Base-by-base conservation (phyloP, 2,797 vertebrate species). In the Coilia nasus region DNA sequence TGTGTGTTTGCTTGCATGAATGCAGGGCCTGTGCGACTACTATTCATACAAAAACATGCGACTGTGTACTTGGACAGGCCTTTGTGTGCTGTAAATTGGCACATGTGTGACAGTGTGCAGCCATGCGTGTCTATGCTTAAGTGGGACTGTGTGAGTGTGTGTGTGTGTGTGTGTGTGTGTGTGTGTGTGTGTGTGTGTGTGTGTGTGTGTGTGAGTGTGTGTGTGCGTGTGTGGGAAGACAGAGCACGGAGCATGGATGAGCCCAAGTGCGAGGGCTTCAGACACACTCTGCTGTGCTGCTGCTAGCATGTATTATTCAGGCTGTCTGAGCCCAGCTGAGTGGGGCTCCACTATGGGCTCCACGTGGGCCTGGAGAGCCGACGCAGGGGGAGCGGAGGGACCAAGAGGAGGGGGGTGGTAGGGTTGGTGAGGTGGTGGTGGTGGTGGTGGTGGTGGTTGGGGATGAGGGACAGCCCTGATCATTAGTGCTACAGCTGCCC, bases 301-400 rank as follows among this genome's bases (percentile, higher is more conserved):
- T 78, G 31, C 54, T 50, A 21, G 50, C 81, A 87, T 87, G 81
- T 83, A 87, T 87, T 93, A 93, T 93, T 93, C 90, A 93, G 87
- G 56, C 44, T 14, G 87, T 81, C 59, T 57, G 62, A n/a, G 57
- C 46, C 64, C 41, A 15, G 41, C 62, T 50, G 86, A 87, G 81
- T 21, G 64, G 86, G 56, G 14, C 83, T 59, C 28, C 80, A 75
- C 67, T 31, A 23, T 19, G 67, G 71, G 35, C 54, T 31, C 23
- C 41, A 54, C 71, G 35, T 78, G 71, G 71, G 71, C 71, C 35
- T 17, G 10, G 17, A 78, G 84, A 41, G 64, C 54, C 67, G 23
- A 64, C n/a, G 14, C 25, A 7, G 28, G 41, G 23, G 62, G 50
- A 83, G 86, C 0, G 2, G 81, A 82, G 44, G 12, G 15, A 78